Evolutionary conservation across 2,888 invertebrate genomes (phyloP), one percentile per base, ranked within the genome.

Genomic region (Coenonympha glycerion): DNA sequence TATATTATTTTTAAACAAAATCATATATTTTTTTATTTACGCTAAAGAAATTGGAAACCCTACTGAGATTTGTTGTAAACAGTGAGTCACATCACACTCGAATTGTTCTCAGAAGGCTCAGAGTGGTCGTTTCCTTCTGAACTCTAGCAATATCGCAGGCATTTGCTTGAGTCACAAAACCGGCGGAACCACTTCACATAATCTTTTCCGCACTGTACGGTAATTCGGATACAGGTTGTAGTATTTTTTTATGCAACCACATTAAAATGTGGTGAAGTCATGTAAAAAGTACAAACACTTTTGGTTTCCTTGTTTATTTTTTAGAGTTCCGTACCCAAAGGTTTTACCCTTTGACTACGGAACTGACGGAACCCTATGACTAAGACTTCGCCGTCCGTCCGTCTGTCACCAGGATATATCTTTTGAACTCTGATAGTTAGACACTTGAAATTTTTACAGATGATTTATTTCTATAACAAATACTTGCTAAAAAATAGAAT

Each of bases 101-200:
- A 54, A 48, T 47, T 55, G 62, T 84, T 79, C 85, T 67, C 52
- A 78, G 82, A 81, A 85, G 63, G 69, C 40, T 57, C 65, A 57
- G 64, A 69, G 69, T 74, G 65, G 64, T 64, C 60, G 68, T 74
- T 75, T 79, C 79, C 79, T 80, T 58, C 62, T 64, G 65, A 69
- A 68, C 63, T 59, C 66, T 49, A 64, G 41, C 45, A 45, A 39
- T 34, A n/a, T n/a, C n/a, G n/a, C n/a, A 45, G 45, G 51, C 52
- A 53, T 57, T 47, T 59, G 48, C 49, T 40, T 64, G 60, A 65
- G 58, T 73, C 75, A 71, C 45, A 15, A 19, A 41, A 30, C 41
- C 41, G 47, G 33, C 48, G 47, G 51, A 55, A 45, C 44, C 39
- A 46, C 42, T 51, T 50, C 28, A 47, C 19, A 19, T 49, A 44